Evolutionary conservation across 2,888 invertebrate genomes (phyloP).

Genomic region (Bombyx huttoni): DNA sequence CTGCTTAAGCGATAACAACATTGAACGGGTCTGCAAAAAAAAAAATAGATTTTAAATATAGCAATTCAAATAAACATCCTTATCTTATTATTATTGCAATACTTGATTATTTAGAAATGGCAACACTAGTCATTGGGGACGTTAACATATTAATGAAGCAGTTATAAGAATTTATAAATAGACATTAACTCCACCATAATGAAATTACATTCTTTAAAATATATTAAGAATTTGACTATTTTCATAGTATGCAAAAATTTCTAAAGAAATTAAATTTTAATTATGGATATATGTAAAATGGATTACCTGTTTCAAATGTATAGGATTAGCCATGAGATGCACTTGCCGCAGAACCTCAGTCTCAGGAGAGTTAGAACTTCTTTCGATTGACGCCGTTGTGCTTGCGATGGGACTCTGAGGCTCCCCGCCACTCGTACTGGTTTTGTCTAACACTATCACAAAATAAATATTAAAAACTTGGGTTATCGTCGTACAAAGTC

Average conservation of each 20-base stretch:
- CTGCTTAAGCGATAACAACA: constrained; percentile 82
- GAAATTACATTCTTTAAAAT: too few relatives aligned
- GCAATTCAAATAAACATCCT: too few relatives aligned
- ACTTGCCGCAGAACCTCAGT: constrained; percentile 49
- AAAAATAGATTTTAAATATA: neutral
- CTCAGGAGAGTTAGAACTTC: constrained; percentile 25
- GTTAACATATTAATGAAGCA: too few relatives aligned
- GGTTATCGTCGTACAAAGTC: neutral
- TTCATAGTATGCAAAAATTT: too few relatives aligned
- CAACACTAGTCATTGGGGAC: too few relatives aligned
- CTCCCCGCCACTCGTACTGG: constrained; percentile 12
- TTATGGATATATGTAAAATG: neutral
- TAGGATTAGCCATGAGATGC: constrained; percentile 57
- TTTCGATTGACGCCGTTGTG: constrained; percentile 16
- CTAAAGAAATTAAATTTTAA: too few relatives aligned
- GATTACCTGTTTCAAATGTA: constrained; percentile 47
- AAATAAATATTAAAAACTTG: neutral
- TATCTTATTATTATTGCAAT: too few relatives aligned
- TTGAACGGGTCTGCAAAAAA: constrained; percentile 79
- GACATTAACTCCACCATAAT: too few relatives aligned
- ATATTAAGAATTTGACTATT: too few relatives aligned
- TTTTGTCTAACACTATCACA: constrained; percentile 22
- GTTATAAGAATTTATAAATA: too few relatives aligned
- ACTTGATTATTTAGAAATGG: too few relatives aligned
- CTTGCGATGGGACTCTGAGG: constrained; percentile 21